Conservation (phyloP, 2,797 vertebrate species). For the Aratinga solstitialis region DNA sequence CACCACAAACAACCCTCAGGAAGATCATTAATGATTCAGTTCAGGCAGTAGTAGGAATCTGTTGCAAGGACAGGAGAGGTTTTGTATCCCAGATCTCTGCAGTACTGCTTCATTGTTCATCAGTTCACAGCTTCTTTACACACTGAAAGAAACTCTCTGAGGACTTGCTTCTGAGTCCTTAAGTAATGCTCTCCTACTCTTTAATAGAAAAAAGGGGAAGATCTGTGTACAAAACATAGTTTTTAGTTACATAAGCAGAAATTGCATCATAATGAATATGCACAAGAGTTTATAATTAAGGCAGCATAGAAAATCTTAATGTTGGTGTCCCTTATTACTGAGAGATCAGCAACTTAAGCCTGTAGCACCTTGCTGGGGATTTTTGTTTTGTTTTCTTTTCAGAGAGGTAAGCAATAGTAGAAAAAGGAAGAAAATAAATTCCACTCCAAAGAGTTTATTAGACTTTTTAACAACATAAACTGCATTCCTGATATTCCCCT, state of each 20-base stretch:
- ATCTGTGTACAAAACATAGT: background rate
- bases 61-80: background rate
- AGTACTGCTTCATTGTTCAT: background rate
- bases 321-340: background rate
- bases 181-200: background rate
- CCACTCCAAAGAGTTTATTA: background rate
- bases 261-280: background rate
- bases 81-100: background rate
- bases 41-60: background rate
- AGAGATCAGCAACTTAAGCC: background rate
- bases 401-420: background rate
- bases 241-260: background rate
- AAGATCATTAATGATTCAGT: background rate
- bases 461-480: background rate
- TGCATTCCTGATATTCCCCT: background rate
- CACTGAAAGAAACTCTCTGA: background rate
- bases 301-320: background rate
- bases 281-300: background rate
- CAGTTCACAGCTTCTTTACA: background rate
- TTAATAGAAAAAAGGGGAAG: background rate
- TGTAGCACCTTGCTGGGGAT: background rate
- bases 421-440: background rate
- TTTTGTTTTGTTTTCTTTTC: background rate
- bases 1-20: background rate
- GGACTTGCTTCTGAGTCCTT: background rate